Base-by-base conservation (phyloP, 2,888 invertebrate species). In the Mythimna albipuncta region DNA sequence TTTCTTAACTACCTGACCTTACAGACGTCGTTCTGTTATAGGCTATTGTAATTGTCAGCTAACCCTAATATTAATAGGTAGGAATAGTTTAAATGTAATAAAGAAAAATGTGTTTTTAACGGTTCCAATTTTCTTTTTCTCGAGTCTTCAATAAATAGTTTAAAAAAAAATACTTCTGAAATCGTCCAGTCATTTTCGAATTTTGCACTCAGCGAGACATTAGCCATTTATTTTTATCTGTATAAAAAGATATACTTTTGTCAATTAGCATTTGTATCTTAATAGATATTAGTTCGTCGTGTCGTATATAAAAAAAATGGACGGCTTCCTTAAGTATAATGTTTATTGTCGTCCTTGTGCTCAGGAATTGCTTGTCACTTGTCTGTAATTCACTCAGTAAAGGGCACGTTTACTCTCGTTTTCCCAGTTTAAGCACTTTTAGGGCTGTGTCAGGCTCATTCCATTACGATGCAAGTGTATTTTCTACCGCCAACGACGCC, bases 391-490 rank as follows among this genome's bases (percentile, higher is more conserved):
- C 72, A 84, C 73, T 62, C 61, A 38, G 38, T 69, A 70, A 81
- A 64, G 70, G 66, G 62, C 74, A 58, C 74, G 64, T 76, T 76
- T 70, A 62, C 77, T 68, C 65, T 26, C 75, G 41, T 72, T 81
- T 70, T 59, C 67, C 41, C 55, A 54, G 41, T 69, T 75, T 71
- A 79, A 82, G 74, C 58, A 76, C 78, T 71, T 81, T 81, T 69
- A 83, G 67, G 75, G 71, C 54, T 70, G 74, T 72, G 74, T 64
- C 79, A 68, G 69, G 59, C 71, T 77, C 75, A 63, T 81, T 85
- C 64, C 69, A 81, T 85, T 84, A 84, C 64, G 77, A 66, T 84
- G 77, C 81, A 81, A 83, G 80, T 78, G 72, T 78, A 83, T 78
- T 79, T 78, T 74, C 75, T 64, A 79, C 81, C 78, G 11, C 74